phyloP scores from a whole-genome alignment of 2,888 invertebrate species.

The Archips crataeganus region DNA sequence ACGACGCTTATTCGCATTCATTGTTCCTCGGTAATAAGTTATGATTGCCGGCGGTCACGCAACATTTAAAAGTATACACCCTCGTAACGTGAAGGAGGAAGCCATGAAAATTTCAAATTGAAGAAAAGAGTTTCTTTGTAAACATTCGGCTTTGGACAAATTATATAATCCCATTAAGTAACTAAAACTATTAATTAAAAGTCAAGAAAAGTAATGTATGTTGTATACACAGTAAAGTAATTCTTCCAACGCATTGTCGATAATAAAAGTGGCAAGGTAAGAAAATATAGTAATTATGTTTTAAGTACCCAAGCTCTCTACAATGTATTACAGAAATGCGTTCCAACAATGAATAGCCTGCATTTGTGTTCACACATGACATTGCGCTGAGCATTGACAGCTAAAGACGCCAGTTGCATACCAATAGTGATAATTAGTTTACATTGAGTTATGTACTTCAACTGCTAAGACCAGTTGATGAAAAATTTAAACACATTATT shows the following conservation, averaged over 20 bases:
- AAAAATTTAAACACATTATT: not conserved
- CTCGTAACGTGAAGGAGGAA: slow-evolving; percentile 42
- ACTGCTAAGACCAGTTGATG: not conserved
- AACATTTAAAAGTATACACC: slow-evolving; percentile 59
- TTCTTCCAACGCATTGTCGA: not conserved
- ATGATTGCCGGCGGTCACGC: slow-evolving; percentile 65
- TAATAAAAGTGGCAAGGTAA: not conserved
- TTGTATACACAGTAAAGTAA: not conserved
- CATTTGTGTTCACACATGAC: slow-evolving; percentile 27
- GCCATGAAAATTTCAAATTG: slow-evolving; percentile 26
- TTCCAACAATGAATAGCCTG: slow-evolving; percentile 11
- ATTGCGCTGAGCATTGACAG: slow-evolving; percentile 18
- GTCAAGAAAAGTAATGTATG: not conserved
- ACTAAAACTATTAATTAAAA: not conserved
- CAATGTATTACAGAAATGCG: slow-evolving; percentile 11
- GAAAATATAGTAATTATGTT: not conserved
- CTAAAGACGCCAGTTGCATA: slow-evolving; percentile 25
- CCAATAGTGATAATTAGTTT: slow-evolving; percentile 13
- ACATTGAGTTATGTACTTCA: not conserved
- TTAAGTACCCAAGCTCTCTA: not conserved
- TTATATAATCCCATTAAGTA: not conserved
- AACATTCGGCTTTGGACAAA: not conserved
- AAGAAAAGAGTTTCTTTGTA: slow-evolving; percentile 19
- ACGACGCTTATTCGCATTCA: slow-evolving; percentile 57
- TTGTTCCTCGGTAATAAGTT: slow-evolving; percentile 56